Evolutionary conservation across 2,888 invertebrate species (phyloP).

Genomic region (Vannuccia rotundouncinata): DNA sequence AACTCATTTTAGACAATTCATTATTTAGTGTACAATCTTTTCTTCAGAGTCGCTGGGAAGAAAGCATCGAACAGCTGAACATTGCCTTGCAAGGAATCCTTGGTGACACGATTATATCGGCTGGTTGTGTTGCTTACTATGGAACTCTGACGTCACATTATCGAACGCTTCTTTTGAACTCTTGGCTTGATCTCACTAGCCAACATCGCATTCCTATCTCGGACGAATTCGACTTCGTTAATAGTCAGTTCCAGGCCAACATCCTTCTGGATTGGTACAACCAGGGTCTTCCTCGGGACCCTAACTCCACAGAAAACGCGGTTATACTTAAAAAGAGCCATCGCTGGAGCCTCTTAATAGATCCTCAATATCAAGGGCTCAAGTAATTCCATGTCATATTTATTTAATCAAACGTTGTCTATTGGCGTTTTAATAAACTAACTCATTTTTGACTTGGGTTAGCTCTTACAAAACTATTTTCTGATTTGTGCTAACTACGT

Average conservation of each 20-base stretch:
- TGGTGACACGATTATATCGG: constrained; percentile 53
- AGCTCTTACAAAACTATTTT: neutral
- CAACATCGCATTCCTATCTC: constrained; percentile 48
- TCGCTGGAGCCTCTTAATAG: constrained; percentile 55
- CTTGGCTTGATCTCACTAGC: constrained; percentile 47
- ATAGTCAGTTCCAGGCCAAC: constrained; percentile 31
- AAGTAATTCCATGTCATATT: constrained; percentile 44
- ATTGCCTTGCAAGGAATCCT: constrained; percentile 50
- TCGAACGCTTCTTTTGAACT: constrained; percentile 45
- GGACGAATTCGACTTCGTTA: constrained; percentile 39
- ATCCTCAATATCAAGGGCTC: constrained; percentile 55
- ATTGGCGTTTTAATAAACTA: too few species aligned
- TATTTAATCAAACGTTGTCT: too few species aligned
- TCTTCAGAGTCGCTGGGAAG: constrained; percentile 52
- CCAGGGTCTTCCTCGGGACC: constrained; percentile 52
- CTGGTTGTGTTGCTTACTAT: constrained; percentile 52
- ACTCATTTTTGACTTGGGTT: too few species aligned
- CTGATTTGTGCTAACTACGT: neutral
- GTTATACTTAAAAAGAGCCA: constrained; percentile 51
- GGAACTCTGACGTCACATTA: constrained; percentile 53
- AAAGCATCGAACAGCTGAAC: constrained; percentile 50
- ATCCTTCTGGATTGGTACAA: constrained; percentile 54
- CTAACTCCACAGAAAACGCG: constrained; percentile 55
- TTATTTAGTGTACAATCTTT: too few species aligned
- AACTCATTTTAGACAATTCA: neutral